phyloP scores from a whole-genome alignment of 2,113 vertebrate genomes.

The Plotosus lineatus region DNA sequence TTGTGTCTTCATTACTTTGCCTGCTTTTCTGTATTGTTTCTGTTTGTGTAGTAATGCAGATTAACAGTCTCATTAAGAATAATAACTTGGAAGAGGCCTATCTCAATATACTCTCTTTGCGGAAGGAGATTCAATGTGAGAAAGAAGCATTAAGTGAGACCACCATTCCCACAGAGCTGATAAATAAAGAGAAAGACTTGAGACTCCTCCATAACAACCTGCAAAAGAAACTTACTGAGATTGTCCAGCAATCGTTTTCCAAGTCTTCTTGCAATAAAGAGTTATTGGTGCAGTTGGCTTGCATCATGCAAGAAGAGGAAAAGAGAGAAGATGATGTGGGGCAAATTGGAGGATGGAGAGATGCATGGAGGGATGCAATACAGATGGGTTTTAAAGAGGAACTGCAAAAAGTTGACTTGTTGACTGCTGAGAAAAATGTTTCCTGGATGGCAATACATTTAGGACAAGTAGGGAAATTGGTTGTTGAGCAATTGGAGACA shows the following conservation, averaged over 20 bases:
- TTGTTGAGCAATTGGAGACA: slow-evolving; percentile 65
- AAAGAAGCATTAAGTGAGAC: slow-evolving; percentile 2
- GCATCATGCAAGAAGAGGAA: slow-evolving; percentile 73
- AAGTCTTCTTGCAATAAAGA: slow-evolving; percentile 54
- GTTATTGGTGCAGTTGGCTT: slow-evolving; percentile 61
- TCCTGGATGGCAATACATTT: slow-evolving; percentile 72
- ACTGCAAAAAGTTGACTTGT: slow-evolving; percentile 58
- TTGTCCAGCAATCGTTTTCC: slow-evolving; percentile 65
- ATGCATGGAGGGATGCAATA: slow-evolving; percentile 67
- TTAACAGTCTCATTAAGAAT: slow-evolving; percentile 69
- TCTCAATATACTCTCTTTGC: slow-evolving; percentile 67
- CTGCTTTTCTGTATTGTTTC: slow-evolving; percentile 8
- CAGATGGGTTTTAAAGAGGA: slow-evolving; percentile 55
- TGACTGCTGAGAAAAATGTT: slow-evolving; percentile 58
- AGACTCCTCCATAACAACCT: slow-evolving; percentile 63
- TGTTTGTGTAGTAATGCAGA: slow-evolving; percentile 71
- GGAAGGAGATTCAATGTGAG: slow-evolving; percentile 64
- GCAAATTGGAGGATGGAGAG: slow-evolving; percentile 64
- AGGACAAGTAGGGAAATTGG: slow-evolving; percentile 67
- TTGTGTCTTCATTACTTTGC: neutral
- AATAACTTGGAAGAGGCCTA: slow-evolving; percentile 70
- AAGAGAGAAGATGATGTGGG: slow-evolving; percentile 50
- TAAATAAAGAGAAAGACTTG: slow-evolving; percentile 73
- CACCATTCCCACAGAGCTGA: slow-evolving; percentile 53
- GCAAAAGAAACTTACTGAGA: slow-evolving; percentile 58